Base-by-base conservation (phyloP, 2,797 vertebrate species). In the Orientallactaga sibirica region DNA sequence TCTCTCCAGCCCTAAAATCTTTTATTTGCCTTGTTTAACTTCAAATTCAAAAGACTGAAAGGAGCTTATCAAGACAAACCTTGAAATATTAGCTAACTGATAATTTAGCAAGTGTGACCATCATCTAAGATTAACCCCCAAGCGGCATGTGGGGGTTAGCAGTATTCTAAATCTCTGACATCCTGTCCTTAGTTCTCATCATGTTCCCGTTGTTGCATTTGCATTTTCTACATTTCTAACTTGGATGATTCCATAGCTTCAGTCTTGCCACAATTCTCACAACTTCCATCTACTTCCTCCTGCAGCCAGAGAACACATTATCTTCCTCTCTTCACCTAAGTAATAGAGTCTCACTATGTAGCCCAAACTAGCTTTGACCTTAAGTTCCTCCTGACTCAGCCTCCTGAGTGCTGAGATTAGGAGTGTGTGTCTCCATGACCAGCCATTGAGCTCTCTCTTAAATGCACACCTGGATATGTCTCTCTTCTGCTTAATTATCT, bases 91-190 rank as follows among this genome's bases (percentile, higher is more conserved):
- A 14, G 73, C n/a, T 80, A 52, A 33, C 16, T 71, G 71, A 37
- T 61, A 85, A 75, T 76, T 90, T 86, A 58, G n/a, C 67, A 70
- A 83, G 22, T 29, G 24, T 82, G 61, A 74, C 87, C 83, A 74
- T 37, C 18, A 75, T 73, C 27, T 55, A 89, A 86, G 27, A 66
- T 77, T 64, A 67, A 52, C 77, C 61, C 52, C 41, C 37, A 73
- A 29, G n/a, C 27, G 22, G 24, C 73, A 55, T 10, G 19, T 55
- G 20, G 73, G 58, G 9, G 19, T 2, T 76, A 85, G 55, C 55
- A 43, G 58, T 84, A 62, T 27, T 74, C 20, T 77, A 33, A 52
- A 29, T 48, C 37, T 80, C 79, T 48, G 7, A 64, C 41, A 43
- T 55, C 2, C 11, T 67, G 66, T 67, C 67, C 22, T 74, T 64